phyloP scores from a whole-genome alignment of 1,140 invertebrate genomes.

The Spodoptera litura region DNA sequence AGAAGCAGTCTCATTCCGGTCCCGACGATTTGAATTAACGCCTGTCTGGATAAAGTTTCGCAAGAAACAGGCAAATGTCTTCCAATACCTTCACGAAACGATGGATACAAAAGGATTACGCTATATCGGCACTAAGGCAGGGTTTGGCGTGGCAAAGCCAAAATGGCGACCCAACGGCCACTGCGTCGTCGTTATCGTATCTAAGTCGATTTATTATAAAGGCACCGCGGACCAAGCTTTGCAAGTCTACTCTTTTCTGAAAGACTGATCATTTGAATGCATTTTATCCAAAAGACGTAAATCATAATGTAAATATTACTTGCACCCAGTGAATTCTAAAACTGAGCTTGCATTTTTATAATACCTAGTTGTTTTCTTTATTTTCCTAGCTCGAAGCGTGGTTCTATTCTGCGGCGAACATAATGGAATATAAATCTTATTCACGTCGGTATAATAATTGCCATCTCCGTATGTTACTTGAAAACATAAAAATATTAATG shows the following conservation, averaged over 20 bases:
- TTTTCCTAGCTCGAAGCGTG: neutral
- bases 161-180: constrained; percentile 21
- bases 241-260: neutral
- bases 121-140: constrained; percentile 31
- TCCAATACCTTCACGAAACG: constrained; percentile 16
- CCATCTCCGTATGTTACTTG: constrained; percentile 7
- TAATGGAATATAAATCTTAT: constrained; percentile 21
- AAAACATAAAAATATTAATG: constrained; percentile 18
- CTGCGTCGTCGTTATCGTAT: constrained; percentile 24
- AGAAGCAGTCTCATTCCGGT: constrained; percentile 34
- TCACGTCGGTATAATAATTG: constrained; percentile 14
- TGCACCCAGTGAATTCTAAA: neutral
- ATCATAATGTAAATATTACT: neutral
- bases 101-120: constrained; percentile 26
- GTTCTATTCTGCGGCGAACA: neutral
- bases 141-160: constrained; percentile 2
- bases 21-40: constrained; percentile 34
- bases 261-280: no score
- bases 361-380: neutral
- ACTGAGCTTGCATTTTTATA: constrained; percentile 4
- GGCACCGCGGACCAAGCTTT: constrained; percentile 20
- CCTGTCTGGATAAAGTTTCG: constrained; percentile 27
- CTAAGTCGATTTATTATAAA: constrained; percentile 36
- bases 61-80: constrained; percentile 9
- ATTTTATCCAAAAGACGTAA: no score